Evolutionary conservation across 2,113 vertebrate genomes (phyloP).

Genomic region (Lagenorhynchus albirostris): DNA sequence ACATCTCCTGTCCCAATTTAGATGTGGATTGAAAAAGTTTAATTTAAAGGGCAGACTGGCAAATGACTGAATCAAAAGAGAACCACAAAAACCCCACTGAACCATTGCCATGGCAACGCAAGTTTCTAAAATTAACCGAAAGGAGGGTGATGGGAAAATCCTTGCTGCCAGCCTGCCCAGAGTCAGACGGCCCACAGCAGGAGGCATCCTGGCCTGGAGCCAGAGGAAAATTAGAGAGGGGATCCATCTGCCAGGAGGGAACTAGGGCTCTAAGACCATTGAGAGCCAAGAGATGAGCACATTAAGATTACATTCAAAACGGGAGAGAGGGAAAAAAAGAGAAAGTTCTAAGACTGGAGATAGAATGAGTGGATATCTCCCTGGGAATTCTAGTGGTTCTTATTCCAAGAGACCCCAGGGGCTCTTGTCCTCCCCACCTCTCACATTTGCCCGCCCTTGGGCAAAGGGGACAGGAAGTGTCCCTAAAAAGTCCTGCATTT

Average conservation of each 20-base stretch:
- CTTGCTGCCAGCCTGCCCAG: constrained; percentile 37
- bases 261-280: background rate
- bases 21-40: constrained; percentile 54
- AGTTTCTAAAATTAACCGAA: constrained; percentile 80
- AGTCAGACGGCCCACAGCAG: constrained; percentile 40
- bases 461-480: background rate
- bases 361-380: background rate
- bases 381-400: background rate
- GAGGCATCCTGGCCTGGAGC: constrained; percentile 33
- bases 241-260: background rate
- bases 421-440: background rate
- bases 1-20: constrained; percentile 60
- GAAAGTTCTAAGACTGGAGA: background rate
- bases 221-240: constrained; percentile 56
- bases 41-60: constrained; percentile 71
- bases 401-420: background rate
- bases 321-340: background rate
- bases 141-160: constrained; percentile 67
- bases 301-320: background rate
- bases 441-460: rapidly evolving
- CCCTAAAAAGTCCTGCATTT: background rate
- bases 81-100: constrained; percentile 71
- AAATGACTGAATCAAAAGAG: constrained; percentile 78
- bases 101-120: constrained; percentile 77
- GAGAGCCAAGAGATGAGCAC: background rate